Evolutionary conservation across 2,888 invertebrate species (phyloP), one percentile per base, ranked within the genome.

Genomic region (Alentia gelatinosa): DNA sequence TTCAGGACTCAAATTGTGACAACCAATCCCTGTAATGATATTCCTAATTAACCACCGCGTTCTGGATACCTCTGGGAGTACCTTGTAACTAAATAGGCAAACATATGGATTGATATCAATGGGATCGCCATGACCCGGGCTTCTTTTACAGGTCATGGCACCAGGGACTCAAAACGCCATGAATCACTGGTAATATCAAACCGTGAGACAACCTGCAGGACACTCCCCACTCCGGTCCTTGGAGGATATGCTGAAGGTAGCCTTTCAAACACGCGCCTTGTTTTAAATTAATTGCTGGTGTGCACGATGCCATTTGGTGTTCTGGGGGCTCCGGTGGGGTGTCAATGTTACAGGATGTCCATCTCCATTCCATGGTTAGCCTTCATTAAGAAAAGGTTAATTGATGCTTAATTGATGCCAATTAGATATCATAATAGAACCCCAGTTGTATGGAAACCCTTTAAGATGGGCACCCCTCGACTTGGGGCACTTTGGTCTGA

Each of bases 31-130:
- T 5, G 12, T 26, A 30, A 30, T 68, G 68, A 68, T 68, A 68
- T 1, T 3, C 30, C 33, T 3, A 5, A 68, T n/a, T 56, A 4
- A 56, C n/a, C 56, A 56, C 56, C 19, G 56, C 1, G 19, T n/a
- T 56, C 68, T 68, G 30, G 68, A n/a, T 30, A 30, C 30, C 5
- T 30, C 68, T 68, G 68, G 23, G 56, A 56, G n/a, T 5, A 9
- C 56, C n/a, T 47, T 68, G 83, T 40, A 83, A 83, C 83, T 40
- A 40, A 83, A 83, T 83, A 83, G 83, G 39, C 83, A 83, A 83
- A 83, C 83, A 83, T 83, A 83, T 83, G 83, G 83, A 35, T 23
- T 35, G 1, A 15, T 35, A 83, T 83, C 83, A 35, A 39, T 7
- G 3, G n/a, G 26, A 37, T 83, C 83, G 15, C n/a, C 35, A 26